phyloP scores from a whole-genome alignment of 2,797 vertebrate genomes.

The Telmatherina bonti region DNA sequence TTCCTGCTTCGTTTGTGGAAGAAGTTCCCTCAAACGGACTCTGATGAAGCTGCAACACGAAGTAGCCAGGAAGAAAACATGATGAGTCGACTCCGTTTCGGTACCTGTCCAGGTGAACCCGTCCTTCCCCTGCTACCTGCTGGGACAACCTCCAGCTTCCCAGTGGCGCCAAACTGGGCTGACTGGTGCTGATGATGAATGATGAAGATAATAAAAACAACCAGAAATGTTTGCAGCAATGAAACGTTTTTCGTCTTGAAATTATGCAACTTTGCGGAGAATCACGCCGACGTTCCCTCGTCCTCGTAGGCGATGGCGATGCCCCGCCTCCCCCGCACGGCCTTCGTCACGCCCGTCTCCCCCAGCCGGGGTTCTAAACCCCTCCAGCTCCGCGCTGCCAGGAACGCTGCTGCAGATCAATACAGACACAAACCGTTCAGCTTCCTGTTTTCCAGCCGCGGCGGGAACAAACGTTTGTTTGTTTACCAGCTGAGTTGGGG shows the following conservation, averaged over 20 bases:
- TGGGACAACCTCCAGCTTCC: no score
- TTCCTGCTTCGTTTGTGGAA: constrained; percentile 90
- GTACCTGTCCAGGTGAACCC: no score
- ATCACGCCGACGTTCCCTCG: constrained; percentile 72
- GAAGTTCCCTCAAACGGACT: constrained; percentile 41
- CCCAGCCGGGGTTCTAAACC: constrained; percentile 92
- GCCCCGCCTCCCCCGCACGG: constrained; percentile 89
- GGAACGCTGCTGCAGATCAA: constrained; percentile 86
- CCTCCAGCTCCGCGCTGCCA: constrained; percentile 90
- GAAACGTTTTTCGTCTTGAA: not conserved
- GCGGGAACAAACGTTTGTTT: not conserved
- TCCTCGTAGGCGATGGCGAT: constrained; percentile 96
- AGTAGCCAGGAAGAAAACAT: no score
- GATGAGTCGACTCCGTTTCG: no score
- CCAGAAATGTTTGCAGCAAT: not conserved
- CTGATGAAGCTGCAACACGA: no score
- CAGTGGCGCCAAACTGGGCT: no score
- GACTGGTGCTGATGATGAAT: no score
- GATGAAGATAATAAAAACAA: no score
- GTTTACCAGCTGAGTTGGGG: constrained; percentile 82
- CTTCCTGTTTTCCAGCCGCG: not conserved
- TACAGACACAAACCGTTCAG: not conserved
- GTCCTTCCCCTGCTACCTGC: no score
- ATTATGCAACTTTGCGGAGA: no score
- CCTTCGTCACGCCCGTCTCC: constrained; percentile 87